Evolutionary conservation across 2,888 invertebrate genomes (phyloP), one percentile per base, ranked within the genome.

Genomic region (Lasioglossum zephyrum): DNA sequence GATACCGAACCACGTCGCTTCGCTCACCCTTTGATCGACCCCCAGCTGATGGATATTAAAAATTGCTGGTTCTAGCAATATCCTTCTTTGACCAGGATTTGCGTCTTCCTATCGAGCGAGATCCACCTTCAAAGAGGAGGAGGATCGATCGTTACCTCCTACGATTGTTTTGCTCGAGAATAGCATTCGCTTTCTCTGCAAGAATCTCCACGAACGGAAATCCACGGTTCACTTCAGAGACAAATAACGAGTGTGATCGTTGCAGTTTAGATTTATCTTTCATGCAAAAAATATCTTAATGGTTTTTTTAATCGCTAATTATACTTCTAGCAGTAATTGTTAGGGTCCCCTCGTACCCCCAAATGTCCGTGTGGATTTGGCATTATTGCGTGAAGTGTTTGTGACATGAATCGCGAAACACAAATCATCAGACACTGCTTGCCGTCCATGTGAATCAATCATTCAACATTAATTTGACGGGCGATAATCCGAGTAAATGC

Each of bases 1-100:
- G 31, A 63, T 31, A 63, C 16, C 31, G 16, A 13, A 63, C 70
- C 77, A 16, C 13, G 41, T 3, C 36, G 36, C 31, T 77, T 39
- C 16, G 69, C 41, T 47, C 53, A 8, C 39, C 22, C 73, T 73
- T 77, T 49, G 41, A 49, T 53, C 77, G 77, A n/a, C 44, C n/a
- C 63, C 49, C 9, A 26, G 4, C 9, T 9, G 36, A 60, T 63
- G 63, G 53, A 79, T 77, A 84, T 84, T 84, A 79, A 84, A 79
- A 79, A 77, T 77, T 73, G 73, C 79, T 53, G 4, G 16, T 13
- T 9, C 18, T 49, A 3, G 22, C 16, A 36, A 31, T 74, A 83
- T 76, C 75, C 44, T 66, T 77, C 69, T 69, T 77, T 69, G 36
- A 47, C 3, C 63, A 16, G 49, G 18, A 4, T 22, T 11, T 5